phyloP scores from a whole-genome alignment of 2,113 vertebrate genomes.

The Callorhinus ursinus region DNA sequence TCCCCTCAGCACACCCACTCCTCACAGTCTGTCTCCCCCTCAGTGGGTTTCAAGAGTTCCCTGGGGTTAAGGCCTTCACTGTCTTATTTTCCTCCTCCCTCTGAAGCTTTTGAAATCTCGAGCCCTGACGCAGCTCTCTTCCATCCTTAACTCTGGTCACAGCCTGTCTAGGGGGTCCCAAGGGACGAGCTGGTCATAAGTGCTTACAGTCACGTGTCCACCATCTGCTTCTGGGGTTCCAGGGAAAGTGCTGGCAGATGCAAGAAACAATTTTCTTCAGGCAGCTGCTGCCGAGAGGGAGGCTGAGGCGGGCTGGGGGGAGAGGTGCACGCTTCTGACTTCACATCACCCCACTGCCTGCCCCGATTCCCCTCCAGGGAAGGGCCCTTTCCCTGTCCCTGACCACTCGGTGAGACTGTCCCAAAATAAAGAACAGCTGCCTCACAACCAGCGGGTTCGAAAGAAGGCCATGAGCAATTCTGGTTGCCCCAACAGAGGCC shows the following conservation, averaged over 20 bases:
- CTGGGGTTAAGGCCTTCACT: neutral
- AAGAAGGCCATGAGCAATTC: neutral
- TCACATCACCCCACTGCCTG: fast-evolving
- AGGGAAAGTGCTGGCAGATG: neutral
- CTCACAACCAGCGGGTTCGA: neutral
- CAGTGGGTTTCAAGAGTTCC: neutral
- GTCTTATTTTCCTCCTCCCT: neutral
- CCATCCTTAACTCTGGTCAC: neutral
- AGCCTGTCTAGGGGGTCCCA: neutral
- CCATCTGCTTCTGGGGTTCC: slow-evolving; percentile 1
- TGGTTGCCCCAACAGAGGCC: neutral
- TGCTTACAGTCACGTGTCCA: neutral
- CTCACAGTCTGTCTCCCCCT: neutral
- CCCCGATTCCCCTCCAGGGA: neutral
- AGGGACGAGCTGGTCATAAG: neutral
- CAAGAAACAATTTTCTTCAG: neutral
- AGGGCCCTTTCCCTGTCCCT: neutral
- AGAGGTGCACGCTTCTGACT: no score
- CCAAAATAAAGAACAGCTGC: neutral
- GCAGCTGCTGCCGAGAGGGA: neutral
- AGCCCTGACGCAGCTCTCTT: neutral
- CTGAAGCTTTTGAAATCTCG: neutral
- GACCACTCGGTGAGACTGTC: neutral
- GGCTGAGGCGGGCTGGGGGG: neutral
- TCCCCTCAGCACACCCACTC: neutral